phyloP scores from a whole-genome alignment of 2,113 vertebrate genomes.

The Scophthalmus maximus region DNA sequence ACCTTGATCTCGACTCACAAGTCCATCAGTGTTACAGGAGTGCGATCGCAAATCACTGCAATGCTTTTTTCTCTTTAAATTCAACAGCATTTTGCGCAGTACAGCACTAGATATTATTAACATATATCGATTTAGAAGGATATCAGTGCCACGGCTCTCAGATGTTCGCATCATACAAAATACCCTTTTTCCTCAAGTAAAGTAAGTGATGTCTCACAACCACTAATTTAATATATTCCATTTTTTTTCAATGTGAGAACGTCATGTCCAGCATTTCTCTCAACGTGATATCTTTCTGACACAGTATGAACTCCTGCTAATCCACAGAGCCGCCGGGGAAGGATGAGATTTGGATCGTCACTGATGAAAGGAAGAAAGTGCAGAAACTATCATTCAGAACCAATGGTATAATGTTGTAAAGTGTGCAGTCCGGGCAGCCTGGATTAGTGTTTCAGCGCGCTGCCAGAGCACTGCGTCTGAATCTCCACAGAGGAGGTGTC shows the following conservation, averaged over 20 bases:
- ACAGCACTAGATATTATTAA: neutral
- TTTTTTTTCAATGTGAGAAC: too few relatives aligned
- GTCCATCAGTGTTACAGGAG: neutral
- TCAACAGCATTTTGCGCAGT: neutral
- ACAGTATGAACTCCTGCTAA: too few relatives aligned
- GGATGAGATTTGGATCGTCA: neutral
- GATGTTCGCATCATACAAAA: neutral
- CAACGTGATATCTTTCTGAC: too few relatives aligned
- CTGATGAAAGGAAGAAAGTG: neutral
- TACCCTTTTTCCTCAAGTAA: neutral
- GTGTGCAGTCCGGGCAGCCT: slow-evolving; percentile 9
- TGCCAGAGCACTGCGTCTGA: slow-evolving; percentile 51
- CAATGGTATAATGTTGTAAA: neutral
- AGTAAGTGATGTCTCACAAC: too few relatives aligned
- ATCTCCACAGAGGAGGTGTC: slow-evolving; percentile 62
- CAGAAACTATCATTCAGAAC: too few relatives aligned
- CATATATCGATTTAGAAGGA: neutral
- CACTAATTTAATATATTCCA: too few relatives aligned
- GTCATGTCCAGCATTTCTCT: too few relatives aligned
- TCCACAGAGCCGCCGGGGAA: neutral
- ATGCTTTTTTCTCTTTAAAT: neutral
- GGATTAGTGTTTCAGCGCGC: slow-evolving; percentile 31
- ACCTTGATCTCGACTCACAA: neutral
- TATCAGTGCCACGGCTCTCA: neutral
- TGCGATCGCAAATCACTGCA: neutral